Conservation (phyloP, 1,140 invertebrate species). For the Lamellibrachia luymesi region DNA sequence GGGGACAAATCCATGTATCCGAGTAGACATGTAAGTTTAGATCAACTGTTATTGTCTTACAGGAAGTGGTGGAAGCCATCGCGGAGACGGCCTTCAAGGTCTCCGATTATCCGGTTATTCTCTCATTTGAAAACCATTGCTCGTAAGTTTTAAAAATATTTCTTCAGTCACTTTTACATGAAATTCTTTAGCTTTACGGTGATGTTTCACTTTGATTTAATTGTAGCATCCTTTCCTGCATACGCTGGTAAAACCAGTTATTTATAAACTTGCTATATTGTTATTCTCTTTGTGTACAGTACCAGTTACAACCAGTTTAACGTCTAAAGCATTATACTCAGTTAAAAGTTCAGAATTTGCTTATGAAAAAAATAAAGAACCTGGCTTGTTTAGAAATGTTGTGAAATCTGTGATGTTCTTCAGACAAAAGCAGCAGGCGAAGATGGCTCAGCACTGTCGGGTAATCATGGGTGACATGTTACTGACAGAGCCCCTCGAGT, state of each 20-base stretch:
- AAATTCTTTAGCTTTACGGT: too few species aligned
- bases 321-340: background rate
- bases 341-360: background rate
- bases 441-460: slow-evolving; percentile 94
- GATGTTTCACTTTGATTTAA: background rate
- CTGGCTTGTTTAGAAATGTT: background rate
- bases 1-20: too few species aligned
- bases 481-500: slow-evolving; percentile 46
- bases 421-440: slow-evolving; percentile 91
- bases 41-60: slow-evolving; percentile 31
- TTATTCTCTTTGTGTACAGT: background rate
- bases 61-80: slow-evolving; percentile 94
- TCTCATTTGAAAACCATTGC: slow-evolving; percentile 98
- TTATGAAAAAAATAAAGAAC: background rate
- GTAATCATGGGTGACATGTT: slow-evolving; percentile 90
- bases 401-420: background rate
- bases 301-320: background rate
- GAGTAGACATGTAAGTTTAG: too few species aligned
- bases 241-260: background rate
- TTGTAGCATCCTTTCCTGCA: background rate
- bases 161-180: background rate
- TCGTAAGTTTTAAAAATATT: slow-evolving; percentile 52
- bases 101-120: slow-evolving; percentile 90
- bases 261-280: background rate
- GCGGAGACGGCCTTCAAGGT: slow-evolving; percentile 97